phyloP scores from a whole-genome alignment of 2,888 invertebrate species.

The Hypolimnas misippus region DNA sequence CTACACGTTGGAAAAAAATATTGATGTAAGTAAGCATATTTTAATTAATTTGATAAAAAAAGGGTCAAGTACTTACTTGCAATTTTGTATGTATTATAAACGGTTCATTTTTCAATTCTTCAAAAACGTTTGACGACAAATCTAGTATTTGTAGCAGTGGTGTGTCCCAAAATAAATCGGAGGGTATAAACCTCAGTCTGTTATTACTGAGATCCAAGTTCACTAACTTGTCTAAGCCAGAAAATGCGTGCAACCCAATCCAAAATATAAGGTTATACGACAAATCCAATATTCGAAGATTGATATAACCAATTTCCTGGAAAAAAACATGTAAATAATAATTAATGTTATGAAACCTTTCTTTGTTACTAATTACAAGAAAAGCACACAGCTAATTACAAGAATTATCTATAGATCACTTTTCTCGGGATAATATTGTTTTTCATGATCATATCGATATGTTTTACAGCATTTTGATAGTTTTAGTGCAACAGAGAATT shows the following conservation, averaged over 20 bases:
- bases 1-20: too few species aligned
- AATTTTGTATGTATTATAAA: constrained; percentile 81
- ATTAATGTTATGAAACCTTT: not conserved
- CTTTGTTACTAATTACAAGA: too few species aligned
- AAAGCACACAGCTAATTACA: constrained; percentile 12
- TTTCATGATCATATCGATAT: too few species aligned
- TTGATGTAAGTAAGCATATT: too few species aligned
- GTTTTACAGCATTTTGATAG: too few species aligned
- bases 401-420: not conserved
- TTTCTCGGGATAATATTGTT: too few species aligned
- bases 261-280: constrained; percentile 86
- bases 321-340: constrained; percentile 44
- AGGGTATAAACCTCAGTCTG: constrained; percentile 81
- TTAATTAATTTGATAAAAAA: too few species aligned
- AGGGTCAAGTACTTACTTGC: constrained; percentile 60
- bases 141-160: constrained; percentile 80
- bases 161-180: constrained; percentile 84
- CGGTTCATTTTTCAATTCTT: constrained; percentile 80
- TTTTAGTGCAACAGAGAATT: too few species aligned
- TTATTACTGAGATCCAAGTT: constrained; percentile 86
- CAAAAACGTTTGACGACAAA: constrained; percentile 86
- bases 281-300: constrained; percentile 77
- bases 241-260: constrained; percentile 85
- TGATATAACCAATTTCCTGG: constrained; percentile 77
- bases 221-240: constrained; percentile 74